phyloP scores from a whole-genome alignment of 35 echinoderm and acorn worm species.

The Hemicentrotus pulcherrimus region DNA sequence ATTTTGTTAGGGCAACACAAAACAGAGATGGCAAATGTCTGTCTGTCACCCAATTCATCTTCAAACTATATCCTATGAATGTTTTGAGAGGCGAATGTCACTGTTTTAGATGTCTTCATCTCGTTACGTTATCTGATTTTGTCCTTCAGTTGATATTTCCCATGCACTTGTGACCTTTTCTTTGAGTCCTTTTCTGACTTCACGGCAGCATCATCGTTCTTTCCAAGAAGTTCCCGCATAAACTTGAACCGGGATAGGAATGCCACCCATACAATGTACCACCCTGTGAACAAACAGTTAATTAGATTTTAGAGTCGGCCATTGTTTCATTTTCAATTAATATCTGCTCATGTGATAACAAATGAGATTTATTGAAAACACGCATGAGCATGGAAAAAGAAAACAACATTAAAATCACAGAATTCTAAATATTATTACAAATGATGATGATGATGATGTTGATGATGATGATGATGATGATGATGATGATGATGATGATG shows the following conservation, averaged over 20 bases:
- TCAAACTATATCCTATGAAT: not conserved
- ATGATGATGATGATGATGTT: too few relatives aligned
- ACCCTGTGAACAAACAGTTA: slow-evolving; percentile 54
- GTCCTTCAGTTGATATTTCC: slow-evolving; percentile 27
- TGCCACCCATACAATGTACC: slow-evolving; percentile 87
- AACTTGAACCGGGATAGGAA: slow-evolving; percentile 87
- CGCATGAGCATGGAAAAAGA: not conserved
- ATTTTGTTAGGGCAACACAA: not conserved
- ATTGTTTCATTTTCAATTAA: not conserved
- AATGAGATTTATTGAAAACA: not conserved
- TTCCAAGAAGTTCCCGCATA: slow-evolving; percentile 74
- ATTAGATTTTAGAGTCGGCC: not conserved
- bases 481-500: too few relatives aligned
- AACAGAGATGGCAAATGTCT: not conserved
- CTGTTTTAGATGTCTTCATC: not conserved
- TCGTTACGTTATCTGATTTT: not conserved
- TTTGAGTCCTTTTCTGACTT: slow-evolving; percentile 26
- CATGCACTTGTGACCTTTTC: not conserved
- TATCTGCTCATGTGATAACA: not conserved
- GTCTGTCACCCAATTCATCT: not conserved
- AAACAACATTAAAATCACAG: not conserved
- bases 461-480: too few relatives aligned
- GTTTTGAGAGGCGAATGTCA: not conserved
- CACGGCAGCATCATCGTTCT: slow-evolving; percentile 30
- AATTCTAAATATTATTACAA: not conserved